Conservation (phyloP, 2,113 vertebrate species). For the Tautogolabrus adspersus region DNA sequence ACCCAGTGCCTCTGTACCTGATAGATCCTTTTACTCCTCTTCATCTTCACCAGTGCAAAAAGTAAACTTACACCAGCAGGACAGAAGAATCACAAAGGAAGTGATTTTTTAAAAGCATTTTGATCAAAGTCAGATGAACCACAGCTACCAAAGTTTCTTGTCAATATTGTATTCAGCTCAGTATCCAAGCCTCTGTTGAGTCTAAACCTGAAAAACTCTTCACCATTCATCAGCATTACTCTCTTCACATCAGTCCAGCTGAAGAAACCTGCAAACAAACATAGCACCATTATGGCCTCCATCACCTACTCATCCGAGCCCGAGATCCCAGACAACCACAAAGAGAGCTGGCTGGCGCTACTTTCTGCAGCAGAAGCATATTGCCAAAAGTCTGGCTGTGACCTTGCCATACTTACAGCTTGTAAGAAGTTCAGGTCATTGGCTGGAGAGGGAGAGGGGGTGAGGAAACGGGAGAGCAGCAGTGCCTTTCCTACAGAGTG, state of each 20-base stretch:
- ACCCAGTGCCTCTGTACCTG: constrained; percentile 71
- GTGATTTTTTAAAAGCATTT: neutral
- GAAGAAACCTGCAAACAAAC: constrained; percentile 4
- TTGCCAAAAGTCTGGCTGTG: constrained; percentile 89
- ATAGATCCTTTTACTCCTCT: constrained; percentile 2
- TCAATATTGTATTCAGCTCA: neutral
- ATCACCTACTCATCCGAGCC: constrained; percentile 71
- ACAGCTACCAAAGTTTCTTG: constrained; percentile 44
- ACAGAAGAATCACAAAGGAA: constrained; percentile 15
- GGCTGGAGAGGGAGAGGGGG: constrained; percentile 54
- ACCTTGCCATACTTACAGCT: constrained; percentile 89
- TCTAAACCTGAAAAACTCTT: neutral
- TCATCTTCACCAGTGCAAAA: constrained; percentile 50
- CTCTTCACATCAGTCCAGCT: neutral
- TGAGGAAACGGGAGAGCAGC: constrained; percentile 69
- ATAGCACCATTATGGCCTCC: constrained; percentile 78
- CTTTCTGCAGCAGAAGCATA: constrained; percentile 88
- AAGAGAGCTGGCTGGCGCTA: constrained; percentile 89
- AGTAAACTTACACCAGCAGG: constrained; percentile 59
- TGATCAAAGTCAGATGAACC: constrained; percentile 31
- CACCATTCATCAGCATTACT: constrained; percentile 29
- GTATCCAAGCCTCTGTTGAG: constrained; percentile 2
- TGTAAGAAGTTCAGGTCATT: constrained; percentile 82
- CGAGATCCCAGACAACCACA: constrained; percentile 90
- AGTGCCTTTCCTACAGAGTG: constrained; percentile 71